These are phyloP conservation scores for Carassius auratus DNA, from an alignment of 2,113 vertebrate species.

Conservation along the genomic window DNA sequence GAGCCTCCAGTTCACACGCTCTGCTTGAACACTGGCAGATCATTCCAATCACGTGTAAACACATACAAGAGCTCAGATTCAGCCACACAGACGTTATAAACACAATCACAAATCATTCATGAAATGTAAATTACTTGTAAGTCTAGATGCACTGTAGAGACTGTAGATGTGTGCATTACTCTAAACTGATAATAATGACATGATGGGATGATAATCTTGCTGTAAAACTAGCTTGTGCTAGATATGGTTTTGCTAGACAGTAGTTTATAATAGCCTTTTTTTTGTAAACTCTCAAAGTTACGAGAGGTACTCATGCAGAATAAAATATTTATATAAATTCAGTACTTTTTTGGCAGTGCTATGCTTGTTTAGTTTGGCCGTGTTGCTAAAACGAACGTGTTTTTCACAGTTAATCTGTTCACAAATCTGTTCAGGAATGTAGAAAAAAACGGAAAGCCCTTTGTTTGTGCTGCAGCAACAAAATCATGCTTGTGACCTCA, in stretches of 20 bases:
- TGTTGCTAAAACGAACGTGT: slow-evolving; percentile 7
- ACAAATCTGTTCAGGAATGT: slow-evolving; percentile 62
- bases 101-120: not conserved
- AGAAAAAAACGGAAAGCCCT: slow-evolving; percentile 39
- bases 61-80: not conserved
- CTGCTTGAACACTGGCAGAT: too few species aligned
- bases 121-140: not conserved
- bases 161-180: too few species aligned
- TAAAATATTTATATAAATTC: not conserved
- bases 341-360: not conserved
- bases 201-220: too few species aligned
- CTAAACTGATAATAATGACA: too few species aligned
- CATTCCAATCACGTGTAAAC: not conserved
- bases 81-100: not conserved
- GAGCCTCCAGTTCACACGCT: not conserved
- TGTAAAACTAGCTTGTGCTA: too few species aligned
- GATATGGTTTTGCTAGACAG: too few species aligned
- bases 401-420: slow-evolving; percentile 16
- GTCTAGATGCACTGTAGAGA: not conserved
- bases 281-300: not conserved
- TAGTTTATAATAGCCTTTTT: too few species aligned
- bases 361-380: slow-evolving; percentile 54
- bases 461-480: slow-evolving; percentile 21
- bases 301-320: not conserved
- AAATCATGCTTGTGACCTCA: slow-evolving; percentile 11